Conservation (phyloP, 1,140 invertebrate genomes). For the Drosophila rufa region DNA sequence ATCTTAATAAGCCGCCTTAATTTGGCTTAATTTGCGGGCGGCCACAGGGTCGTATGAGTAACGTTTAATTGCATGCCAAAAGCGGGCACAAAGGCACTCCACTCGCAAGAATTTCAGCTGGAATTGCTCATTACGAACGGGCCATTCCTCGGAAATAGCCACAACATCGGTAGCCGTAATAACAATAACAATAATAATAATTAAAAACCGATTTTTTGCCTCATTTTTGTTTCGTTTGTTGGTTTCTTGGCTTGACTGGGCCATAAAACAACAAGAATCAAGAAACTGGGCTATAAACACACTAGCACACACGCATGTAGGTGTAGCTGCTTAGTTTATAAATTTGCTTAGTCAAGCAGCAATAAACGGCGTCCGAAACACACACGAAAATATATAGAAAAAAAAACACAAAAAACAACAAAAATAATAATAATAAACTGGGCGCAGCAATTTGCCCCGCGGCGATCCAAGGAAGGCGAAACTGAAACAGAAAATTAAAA, state of each 20-base stretch:
- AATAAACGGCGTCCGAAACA: constrained; percentile 57
- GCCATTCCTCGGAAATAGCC: constrained; percentile 67
- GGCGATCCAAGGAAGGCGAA: constrained; percentile 20
- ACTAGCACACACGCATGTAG: constrained; percentile 14
- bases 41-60: constrained; percentile 82
- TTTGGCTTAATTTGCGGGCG: constrained; percentile 77
- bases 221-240: constrained; percentile 35
- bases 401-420: constrained; percentile 3
- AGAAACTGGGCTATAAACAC: constrained; percentile 67
- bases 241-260: constrained; percentile 20
- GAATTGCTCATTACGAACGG: constrained; percentile 74
- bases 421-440: constrained; percentile 56
- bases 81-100: constrained; percentile 43
- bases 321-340: constrained; percentile 33
- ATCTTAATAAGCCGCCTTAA: constrained; percentile 73
- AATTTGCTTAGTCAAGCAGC: constrained; percentile 80
- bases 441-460: constrained; percentile 63
- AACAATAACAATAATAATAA: constrained; percentile 78
- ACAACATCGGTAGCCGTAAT: constrained; percentile 51
- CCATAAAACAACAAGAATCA: constrained; percentile 47
- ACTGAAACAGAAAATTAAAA: constrained; percentile 40
- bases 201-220: constrained; percentile 77
- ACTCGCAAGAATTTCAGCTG: constrained; percentile 71
- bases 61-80: constrained; percentile 73
- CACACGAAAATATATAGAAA: not conserved